These are phyloP conservation scores for Aelia acuminata DNA, from an alignment of 2,888 invertebrate species.

Conservation along the genomic window DNA sequence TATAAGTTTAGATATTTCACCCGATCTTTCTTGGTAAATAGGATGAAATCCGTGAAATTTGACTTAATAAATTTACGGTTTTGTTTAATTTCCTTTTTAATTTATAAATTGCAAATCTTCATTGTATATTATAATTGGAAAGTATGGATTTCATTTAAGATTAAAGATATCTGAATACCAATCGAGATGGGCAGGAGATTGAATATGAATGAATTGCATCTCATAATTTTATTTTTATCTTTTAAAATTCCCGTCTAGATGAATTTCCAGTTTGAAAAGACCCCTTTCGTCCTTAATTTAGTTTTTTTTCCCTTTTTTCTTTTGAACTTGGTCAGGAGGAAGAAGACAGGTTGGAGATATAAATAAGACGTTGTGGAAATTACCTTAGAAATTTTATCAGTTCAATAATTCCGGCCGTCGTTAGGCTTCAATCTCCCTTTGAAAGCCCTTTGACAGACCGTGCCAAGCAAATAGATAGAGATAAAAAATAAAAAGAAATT, in stretches of 20 bases:
- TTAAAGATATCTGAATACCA: not conserved
- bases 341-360: not conserved
- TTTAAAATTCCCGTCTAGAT: not conserved
- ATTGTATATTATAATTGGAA: too few species aligned
- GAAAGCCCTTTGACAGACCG: constrained; percentile 21
- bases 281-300: not conserved
- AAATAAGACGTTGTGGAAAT: constrained; percentile 31
- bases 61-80: too few species aligned
- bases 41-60: too few species aligned
- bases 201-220: not conserved
- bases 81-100: too few species aligned
- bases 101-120: too few species aligned
- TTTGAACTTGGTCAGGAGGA: not conserved
- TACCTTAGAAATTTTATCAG: constrained; percentile 31
- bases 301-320: constrained; percentile 6
- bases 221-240: not conserved
- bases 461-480: not conserved
- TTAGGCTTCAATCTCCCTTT: not conserved
- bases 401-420: not conserved
- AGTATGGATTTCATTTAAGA: too few species aligned
- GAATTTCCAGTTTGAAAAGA: not conserved
- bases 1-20: too few species aligned
- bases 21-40: too few species aligned
- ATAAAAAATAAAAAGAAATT: not conserved
- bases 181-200: not conserved